Evolutionary conservation across 2,888 invertebrate species (phyloP).

Genomic region (Tenthredo scrophulariae): DNA sequence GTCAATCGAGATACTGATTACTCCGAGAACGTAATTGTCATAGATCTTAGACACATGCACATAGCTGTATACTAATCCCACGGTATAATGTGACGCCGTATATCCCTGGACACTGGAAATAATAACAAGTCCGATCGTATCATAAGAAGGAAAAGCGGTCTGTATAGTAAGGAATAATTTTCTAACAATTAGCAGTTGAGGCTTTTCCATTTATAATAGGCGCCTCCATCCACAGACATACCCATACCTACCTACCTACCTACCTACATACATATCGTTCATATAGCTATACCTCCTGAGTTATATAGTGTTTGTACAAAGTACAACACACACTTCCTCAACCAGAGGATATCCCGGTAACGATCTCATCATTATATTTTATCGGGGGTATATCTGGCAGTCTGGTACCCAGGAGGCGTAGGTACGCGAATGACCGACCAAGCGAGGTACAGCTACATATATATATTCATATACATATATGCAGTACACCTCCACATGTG

Average conservation of each 20-base stretch:
- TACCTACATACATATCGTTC: background rate
- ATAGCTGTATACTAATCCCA: background rate
- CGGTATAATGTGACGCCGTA: background rate
- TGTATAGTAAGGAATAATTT: conserved; percentile 29
- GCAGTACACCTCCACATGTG: conserved; percentile 71
- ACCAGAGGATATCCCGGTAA: conserved; percentile 43
- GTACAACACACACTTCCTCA: conserved; percentile 48
- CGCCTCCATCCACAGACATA: background rate
- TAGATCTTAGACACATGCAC: background rate
- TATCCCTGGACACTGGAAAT: conserved; percentile 2
- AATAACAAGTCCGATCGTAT: conserved; percentile 28
- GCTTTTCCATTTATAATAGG: conserved; percentile 36
- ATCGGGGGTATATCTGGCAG: conserved; percentile 51
- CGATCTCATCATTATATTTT: conserved; percentile 55
- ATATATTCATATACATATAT: too few relatives aligned
- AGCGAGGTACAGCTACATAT: conserved; percentile 18
- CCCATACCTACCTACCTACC: too few relatives aligned
- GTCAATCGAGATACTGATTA: background rate
- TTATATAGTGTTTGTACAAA: conserved; percentile 43
- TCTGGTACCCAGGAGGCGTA: conserved; percentile 37
- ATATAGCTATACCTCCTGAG: background rate
- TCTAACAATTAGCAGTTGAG: conserved; percentile 42
- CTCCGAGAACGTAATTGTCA: background rate
- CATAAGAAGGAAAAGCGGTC: conserved; percentile 18
- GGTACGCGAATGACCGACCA: conserved; percentile 37